Evolutionary conservation across 1,140 invertebrate species (phyloP), one percentile per base, ranked within the genome.

Genomic region (Lerema accius): DNA sequence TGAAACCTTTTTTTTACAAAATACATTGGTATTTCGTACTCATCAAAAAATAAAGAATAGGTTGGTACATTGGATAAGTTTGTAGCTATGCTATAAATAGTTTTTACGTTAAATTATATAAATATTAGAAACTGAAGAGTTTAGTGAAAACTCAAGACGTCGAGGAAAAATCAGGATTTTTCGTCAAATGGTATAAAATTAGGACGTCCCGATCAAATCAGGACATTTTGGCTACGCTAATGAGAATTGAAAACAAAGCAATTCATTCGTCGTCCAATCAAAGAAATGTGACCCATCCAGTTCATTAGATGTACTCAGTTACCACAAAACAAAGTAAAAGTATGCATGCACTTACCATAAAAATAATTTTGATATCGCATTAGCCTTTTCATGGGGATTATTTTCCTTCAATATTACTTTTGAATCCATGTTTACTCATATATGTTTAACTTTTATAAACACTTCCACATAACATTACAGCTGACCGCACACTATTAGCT

Each of bases 311-410:
- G 19, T 49, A 37, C 35, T 10, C 5, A 37, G 35, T 37, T 37
- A 84, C n/a, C n/a, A n/a, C n/a, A n/a, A n/a, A n/a, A n/a, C n/a
- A n/a, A n/a, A n/a, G n/a, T n/a, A n/a, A n/a, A n/a, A n/a, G n/a
- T n/a, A n/a, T n/a, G n/a, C n/a, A n/a, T n/a, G n/a, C n/a, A n/a
- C 86, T 89, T 71, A 89, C 86, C 77, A 81, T 56, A 89, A 70
- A 73, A 89, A 88, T 55, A 82, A 61, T 77, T 85, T 87, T 4
- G 86, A 87, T 13, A 88, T 11, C 39, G 86, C 32, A 67, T 83
- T 88, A 0, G 85, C 80, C 56, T 78, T 76, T 11, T 86, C 84
- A 59, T 89, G 72, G 14, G 84, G 84, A 78, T 89, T 89, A 58
- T 80, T 82, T 35, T 87, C 76, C 15, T 80, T 89, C n/a, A 89